Base-by-base conservation (phyloP, 2,113 vertebrate species). In the Acanthisitta chloris region DNA sequence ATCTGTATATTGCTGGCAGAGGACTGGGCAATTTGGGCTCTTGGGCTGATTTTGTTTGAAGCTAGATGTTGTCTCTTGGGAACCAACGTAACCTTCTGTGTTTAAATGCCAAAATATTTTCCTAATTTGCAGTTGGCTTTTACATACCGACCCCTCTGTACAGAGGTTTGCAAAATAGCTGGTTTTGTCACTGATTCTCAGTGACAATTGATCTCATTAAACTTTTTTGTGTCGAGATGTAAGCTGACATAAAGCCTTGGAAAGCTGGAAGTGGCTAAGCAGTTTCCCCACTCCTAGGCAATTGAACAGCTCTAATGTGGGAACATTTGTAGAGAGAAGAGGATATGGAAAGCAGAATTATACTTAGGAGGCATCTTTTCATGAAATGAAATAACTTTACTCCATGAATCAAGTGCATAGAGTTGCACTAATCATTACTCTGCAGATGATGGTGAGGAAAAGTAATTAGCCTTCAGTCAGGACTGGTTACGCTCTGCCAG, bases 401-500 rank as follows among this genome's bases (percentile, higher is more conserved):
- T 40, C 38, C 43, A 55, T 2, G 7, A 45, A 52, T 72, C 40
- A 49, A 92, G 48, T 42, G 34, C 52, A 7, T 10, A 20, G 65
- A 81, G 52, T 76, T 86, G 64, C 51, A 29, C 49, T 94, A 42
- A 77, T 82, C 34, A 52, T 59, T 77, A 40, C 59, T 94, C 65
- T 25, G 84, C 38, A 89, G 86, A 46, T 70, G 80, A 59, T 49
- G 34, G 38, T 78, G 80, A 81, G 82, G 88, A 59, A 91, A 36
- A 71, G 64, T 51, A 83, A 88, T 94, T 83, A 94, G 43, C 83
- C 48, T 86, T 74, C 52, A 78, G 8, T 94, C 71, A 78, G 43
- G 55, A 62, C 58, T 48, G 36, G 54, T 70, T 80, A 15, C 2
- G 1, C 74, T 48, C 3, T 0, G 0, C 48, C 55, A 51, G 69